phyloP scores from a whole-genome alignment of 2,797 vertebrate genomes.

The Yasuhikotakia modesta region DNA sequence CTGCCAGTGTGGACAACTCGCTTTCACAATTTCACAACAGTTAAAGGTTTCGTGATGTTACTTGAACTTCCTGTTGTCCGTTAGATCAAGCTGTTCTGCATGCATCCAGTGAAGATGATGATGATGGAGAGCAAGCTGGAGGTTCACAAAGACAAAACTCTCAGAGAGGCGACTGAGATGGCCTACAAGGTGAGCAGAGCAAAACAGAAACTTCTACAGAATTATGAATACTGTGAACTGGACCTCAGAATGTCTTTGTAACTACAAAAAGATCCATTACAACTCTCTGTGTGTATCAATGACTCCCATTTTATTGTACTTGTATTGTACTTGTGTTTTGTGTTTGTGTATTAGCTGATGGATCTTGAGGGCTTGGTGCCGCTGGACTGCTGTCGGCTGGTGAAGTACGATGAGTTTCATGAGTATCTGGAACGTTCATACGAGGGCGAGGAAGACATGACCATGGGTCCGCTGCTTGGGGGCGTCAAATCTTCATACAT shows the following conservation, averaged over 20 bases:
- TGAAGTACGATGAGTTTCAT: slow-evolving; percentile 98
- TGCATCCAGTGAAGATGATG: slow-evolving; percentile 92
- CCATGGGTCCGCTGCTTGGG: slow-evolving; percentile 94
- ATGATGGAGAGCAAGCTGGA: slow-evolving; percentile 98
- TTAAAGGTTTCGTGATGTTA: not conserved
- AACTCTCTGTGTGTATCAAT: not conserved
- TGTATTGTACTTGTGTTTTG: too few species aligned
- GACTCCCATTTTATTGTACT: not conserved
- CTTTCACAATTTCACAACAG: not conserved
- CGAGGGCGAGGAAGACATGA: slow-evolving; percentile 94
- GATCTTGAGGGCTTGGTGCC: slow-evolving; percentile 87
- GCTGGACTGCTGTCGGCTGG: slow-evolving; percentile 93
- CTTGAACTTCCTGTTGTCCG: not conserved
- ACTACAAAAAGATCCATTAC: too few species aligned
- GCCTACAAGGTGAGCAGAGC: slow-evolving; percentile 86
- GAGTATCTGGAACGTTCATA: slow-evolving; percentile 97
- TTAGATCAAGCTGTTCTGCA: slow-evolving; percentile 97
- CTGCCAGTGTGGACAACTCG: not conserved
- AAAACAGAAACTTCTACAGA: not conserved
- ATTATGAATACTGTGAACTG: not conserved
- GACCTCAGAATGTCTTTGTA: not conserved
- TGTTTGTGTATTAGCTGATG: slow-evolving; percentile 80
- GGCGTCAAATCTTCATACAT: slow-evolving; percentile 98
- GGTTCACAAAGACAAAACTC: slow-evolving; percentile 96
- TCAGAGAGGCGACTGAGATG: slow-evolving; percentile 92